Base-by-base conservation (phyloP, 2,113 vertebrate species). In the Tauraco erythrolophus region DNA sequence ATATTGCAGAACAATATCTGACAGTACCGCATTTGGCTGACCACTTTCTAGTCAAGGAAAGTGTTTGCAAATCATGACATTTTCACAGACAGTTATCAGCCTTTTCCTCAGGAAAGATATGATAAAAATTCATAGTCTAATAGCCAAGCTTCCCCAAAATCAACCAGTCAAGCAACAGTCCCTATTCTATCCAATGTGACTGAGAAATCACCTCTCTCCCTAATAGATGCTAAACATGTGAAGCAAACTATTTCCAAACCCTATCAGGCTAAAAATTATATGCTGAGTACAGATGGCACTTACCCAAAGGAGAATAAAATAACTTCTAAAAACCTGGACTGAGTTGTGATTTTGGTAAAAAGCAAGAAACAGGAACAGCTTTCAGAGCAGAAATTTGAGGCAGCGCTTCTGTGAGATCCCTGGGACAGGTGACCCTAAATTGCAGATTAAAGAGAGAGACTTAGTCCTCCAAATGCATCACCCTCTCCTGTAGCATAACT, bases 1-100 rank as follows among this genome's bases (percentile, higher is more conserved):
- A 62, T 51, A 78, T 18, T 28, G 19, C 14, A 70, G 58, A 93
- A 86, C 72, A 90, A 77, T 70, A 82, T 16, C 31, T 62, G 35
- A 51, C 46, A 75, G 21, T 39, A 71, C 9, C 1, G 0, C 10
- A 24, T 77, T 61, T 82, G 53, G 7, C 18, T 0, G 0, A 48
- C 45, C 80, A 53, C 15, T 24, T 89, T 91, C 53, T 72, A 76
- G 53, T 24, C 64, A 56, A 86, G 46, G 18, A 75, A 90, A 88
- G 33, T 15, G 13, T 50, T 31, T 45, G 30, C 37, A 88, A 81
- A 68, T 78, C 1, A 0, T 84, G 41, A 65, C 14, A 35, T 56
- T 81, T 96, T 84, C 76, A 81, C 23, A 28, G 41, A 50, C 6
- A 78, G 21, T 65, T 57, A 51, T 53, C 39, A 93, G 23, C n/a